Percentiles rank a stretch among this genome's conserved stretches.
phyloP scores from a whole-genome alignment of 2,797 vertebrate genomes.

The Periparus ater region DNA sequence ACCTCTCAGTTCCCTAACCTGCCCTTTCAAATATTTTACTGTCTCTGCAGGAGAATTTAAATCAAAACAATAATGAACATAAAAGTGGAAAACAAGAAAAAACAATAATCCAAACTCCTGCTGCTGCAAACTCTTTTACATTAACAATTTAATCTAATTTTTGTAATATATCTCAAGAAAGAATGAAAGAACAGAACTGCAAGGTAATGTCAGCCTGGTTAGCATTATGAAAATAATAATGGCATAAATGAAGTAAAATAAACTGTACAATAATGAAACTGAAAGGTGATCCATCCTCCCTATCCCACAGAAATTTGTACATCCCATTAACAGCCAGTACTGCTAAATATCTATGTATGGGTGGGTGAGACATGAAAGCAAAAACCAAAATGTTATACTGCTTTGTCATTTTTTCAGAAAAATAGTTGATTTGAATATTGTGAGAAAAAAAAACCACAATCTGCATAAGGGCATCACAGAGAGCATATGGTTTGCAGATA shows the following conservation, averaged over 20 bases:
- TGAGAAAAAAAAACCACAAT: constrained; percentile 14
- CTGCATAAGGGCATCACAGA: constrained; percentile 7
- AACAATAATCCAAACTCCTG: not conserved
- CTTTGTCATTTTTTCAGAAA: not conserved
- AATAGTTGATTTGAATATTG: not conserved
- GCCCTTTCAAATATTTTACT: not conserved
- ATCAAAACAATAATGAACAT: not conserved
- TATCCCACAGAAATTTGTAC: not conserved
- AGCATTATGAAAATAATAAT: not conserved
- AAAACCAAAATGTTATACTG: not conserved
- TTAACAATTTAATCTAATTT: not conserved
- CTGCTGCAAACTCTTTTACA: not conserved
- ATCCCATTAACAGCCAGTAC: not conserved
- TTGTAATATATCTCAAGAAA: not conserved
- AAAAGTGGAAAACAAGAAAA: not conserved
- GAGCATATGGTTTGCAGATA: constrained; percentile 33
- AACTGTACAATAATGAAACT: not conserved
- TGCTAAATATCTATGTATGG: not conserved
- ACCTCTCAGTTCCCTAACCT: not conserved
- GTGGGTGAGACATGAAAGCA: not conserved
- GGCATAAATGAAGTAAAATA: not conserved
- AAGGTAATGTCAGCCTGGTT: not conserved
- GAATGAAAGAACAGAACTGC: not conserved
- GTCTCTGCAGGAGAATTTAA: not conserved
- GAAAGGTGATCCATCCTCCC: not conserved